Conservation (phyloP, 2,113 vertebrate genomes). For the Naja naja region DNA sequence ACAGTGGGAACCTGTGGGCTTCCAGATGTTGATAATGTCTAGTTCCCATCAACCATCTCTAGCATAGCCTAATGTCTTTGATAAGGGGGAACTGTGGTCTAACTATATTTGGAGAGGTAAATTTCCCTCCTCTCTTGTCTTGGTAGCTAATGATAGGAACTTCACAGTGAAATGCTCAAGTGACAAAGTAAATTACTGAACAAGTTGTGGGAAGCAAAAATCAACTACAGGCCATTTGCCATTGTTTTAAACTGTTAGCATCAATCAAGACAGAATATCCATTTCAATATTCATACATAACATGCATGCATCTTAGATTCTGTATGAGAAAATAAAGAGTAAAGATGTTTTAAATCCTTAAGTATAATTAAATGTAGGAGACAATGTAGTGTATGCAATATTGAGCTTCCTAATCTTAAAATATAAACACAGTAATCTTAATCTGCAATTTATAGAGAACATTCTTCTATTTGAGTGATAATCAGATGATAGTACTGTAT, state of each 20-base stretch:
- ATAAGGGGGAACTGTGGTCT: neutral
- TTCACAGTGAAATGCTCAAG: conserved; percentile 46
- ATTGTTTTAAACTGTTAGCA: conserved; percentile 38
- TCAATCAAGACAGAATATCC: neutral
- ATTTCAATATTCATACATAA: neutral
- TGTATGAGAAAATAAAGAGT: neutral
- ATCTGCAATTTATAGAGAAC: neutral
- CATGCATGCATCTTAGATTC: neutral
- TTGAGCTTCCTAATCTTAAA: neutral
- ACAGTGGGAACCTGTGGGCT: neutral
- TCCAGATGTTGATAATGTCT: neutral
- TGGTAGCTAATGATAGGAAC: conserved; percentile 33
- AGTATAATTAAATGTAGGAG: neutral
- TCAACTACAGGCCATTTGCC: conserved; percentile 53
- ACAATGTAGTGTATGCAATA: neutral
- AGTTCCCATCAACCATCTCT: neutral
- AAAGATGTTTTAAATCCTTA: neutral
- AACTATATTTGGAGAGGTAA: neutral
- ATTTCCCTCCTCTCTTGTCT: neutral
- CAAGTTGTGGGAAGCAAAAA: conserved; percentile 44
- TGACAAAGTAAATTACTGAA: conserved; percentile 44
- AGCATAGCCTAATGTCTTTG: neutral
- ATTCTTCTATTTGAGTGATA: neutral
- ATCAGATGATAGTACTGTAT: neutral
- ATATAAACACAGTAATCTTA: neutral